phyloP scores from a whole-genome alignment of 35 echinoderm and acorn worm species.

The Ophioderma brevispina region DNA sequence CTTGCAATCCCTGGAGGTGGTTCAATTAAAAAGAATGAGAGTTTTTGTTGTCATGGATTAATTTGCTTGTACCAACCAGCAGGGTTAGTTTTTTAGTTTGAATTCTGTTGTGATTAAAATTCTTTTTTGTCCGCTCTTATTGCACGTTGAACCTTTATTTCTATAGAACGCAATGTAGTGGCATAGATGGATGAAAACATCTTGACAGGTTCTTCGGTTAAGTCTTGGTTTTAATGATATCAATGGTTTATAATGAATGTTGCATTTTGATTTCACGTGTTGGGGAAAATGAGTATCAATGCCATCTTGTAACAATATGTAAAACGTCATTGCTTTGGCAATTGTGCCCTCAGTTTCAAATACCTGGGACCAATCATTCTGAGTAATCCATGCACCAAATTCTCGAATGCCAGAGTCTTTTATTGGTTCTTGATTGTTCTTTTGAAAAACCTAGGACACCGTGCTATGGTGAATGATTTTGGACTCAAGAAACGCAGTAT shows the following conservation, averaged over 20 bases:
- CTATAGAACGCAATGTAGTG: neutral
- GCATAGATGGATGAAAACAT: neutral
- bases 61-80: no score
- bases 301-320: neutral
- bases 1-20: neutral
- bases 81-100: neutral
- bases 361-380: no score
- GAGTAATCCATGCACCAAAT: no score
- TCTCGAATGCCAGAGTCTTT: no score
- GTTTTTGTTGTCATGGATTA: neutral
- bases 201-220: neutral
- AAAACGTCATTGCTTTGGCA: neutral
- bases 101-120: neutral
- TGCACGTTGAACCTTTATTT: constrained; percentile 15
- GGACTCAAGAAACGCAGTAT: neutral
- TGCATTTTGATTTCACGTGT: neutral
- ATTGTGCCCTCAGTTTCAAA: no score
- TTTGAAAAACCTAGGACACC: neutral
- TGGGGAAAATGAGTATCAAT: neutral
- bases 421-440: neutral
- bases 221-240: neutral
- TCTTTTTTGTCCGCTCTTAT: no score
- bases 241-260: neutral
- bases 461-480: neutral
- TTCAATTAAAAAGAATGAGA: neutral